These are phyloP conservation scores for Micromesistius poutassou DNA, from an alignment of 2,797 vertebrate species.

Conservation along the genomic window DNA sequence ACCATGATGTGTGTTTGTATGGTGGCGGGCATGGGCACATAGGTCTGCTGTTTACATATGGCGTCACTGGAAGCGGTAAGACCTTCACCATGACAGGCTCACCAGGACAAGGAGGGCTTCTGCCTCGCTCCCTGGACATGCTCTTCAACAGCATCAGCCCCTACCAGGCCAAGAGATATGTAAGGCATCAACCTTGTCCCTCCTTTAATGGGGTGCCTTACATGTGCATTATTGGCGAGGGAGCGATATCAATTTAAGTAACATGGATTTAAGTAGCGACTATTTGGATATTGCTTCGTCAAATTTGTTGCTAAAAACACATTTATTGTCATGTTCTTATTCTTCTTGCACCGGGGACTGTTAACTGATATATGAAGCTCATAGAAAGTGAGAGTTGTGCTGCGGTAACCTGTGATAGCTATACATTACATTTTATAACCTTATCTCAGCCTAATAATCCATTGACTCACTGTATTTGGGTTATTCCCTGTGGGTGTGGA, in stretches of 20 bases:
- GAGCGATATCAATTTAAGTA: background rate
- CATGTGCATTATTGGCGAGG: background rate
- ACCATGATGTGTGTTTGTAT: background rate
- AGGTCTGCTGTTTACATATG: slow-evolving; percentile 96
- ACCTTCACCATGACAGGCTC: slow-evolving; percentile 95
- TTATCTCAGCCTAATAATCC: background rate
- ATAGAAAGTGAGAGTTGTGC: too few species aligned
- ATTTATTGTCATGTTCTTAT: background rate
- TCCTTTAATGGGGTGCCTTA: background rate
- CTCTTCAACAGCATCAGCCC: slow-evolving; percentile 93
- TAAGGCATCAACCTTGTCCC: slow-evolving; percentile 62
- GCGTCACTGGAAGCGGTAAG: slow-evolving; percentile 96
- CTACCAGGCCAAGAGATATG: slow-evolving; percentile 92
- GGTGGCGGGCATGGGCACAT: background rate
- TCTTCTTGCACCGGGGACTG: background rate
- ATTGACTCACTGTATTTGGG: too few species aligned
- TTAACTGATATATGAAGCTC: too few species aligned
- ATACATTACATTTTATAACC: background rate
- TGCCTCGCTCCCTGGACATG: slow-evolving; percentile 90
- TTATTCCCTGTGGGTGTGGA: background rate
- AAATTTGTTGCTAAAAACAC: background rate
- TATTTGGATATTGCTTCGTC: background rate
- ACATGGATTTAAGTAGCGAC: background rate
- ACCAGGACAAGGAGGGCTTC: slow-evolving; percentile 89
- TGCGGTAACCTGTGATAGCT: too few species aligned